phyloP scores from a whole-genome alignment of 2,888 invertebrate genomes.

The Gandaritis pyraliata region DNA sequence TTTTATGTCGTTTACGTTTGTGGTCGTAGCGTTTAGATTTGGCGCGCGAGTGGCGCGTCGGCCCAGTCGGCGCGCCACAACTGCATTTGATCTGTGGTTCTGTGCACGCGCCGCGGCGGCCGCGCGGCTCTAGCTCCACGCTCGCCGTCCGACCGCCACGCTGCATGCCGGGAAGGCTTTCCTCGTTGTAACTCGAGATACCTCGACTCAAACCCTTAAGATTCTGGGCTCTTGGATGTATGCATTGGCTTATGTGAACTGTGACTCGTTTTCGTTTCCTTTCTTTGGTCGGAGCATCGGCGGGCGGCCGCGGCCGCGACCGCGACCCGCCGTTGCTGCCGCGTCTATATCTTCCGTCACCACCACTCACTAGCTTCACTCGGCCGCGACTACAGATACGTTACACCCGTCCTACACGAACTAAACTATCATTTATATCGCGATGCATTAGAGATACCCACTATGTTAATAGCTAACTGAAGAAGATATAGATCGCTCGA shows the following conservation, averaged over 20 bases:
- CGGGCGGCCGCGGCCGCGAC: slow-evolving; percentile 60
- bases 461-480: slow-evolving; percentile 16
- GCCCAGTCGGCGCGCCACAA: slow-evolving; percentile 66
- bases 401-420: slow-evolving; percentile 47
- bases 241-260: slow-evolving; percentile 85
- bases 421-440: slow-evolving; percentile 7
- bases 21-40: slow-evolving; percentile 81
- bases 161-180: slow-evolving; percentile 82
- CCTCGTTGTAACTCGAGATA: slow-evolving; percentile 80
- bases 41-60: slow-evolving; percentile 59
- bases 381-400: slow-evolving; percentile 51
- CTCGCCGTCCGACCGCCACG: slow-evolving; percentile 73
- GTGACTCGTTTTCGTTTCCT: slow-evolving; percentile 85
- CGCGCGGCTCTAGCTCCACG: slow-evolving; percentile 1
- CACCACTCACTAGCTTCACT: slow-evolving; percentile 49
- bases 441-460: slow-evolving; percentile 5
- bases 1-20: slow-evolving; percentile 79
- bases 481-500: slow-evolving; percentile 82
- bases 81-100: slow-evolving; percentile 85
- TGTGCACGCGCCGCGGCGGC: slow-evolving; percentile 73
- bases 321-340: slow-evolving; percentile 70
- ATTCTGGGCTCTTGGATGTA: slow-evolving; percentile 85
- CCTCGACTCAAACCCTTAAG: slow-evolving; percentile 83
- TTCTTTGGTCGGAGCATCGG: slow-evolving; percentile 78
- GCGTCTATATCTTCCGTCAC: slow-evolving; percentile 78